phyloP scores from a whole-genome alignment of 2,113 vertebrate genomes.

The Odocoileus hemionus region DNA sequence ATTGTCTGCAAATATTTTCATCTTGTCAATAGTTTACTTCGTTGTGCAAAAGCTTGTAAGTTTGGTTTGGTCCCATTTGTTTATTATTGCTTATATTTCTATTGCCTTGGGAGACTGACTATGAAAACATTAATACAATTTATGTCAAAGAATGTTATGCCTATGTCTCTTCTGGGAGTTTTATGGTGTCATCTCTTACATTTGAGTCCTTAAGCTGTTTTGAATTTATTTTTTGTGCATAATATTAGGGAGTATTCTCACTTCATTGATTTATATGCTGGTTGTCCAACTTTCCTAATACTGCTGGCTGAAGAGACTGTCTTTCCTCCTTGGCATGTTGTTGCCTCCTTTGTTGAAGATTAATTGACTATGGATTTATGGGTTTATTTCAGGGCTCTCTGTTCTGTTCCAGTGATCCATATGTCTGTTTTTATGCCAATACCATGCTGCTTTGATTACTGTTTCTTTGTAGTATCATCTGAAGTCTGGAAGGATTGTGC shows the following conservation, averaged over 20 bases:
- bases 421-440: background rate
- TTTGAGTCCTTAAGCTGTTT: background rate
- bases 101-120: background rate
- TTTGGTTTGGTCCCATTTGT: background rate
- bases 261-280: background rate
- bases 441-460: background rate
- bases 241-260: background rate
- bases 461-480: background rate
- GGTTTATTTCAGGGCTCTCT: background rate
- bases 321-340: background rate
- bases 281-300: background rate
- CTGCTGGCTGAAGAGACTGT: background rate
- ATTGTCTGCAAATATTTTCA: background rate
- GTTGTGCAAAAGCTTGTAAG: background rate
- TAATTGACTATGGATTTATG: background rate
- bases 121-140: background rate
- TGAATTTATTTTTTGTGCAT: background rate
- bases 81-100: background rate
- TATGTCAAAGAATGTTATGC: background rate
- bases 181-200: background rate
- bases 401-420: background rate
- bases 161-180: background rate
- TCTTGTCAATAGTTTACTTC: background rate
- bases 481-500: background rate
- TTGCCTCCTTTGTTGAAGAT: background rate